A percentile compares a stretch with the other conserved stretches of the same genome.
Evolutionary conservation across 2,888 invertebrate genomes (phyloP).

Genomic region (Masnerella sp.): DNA sequence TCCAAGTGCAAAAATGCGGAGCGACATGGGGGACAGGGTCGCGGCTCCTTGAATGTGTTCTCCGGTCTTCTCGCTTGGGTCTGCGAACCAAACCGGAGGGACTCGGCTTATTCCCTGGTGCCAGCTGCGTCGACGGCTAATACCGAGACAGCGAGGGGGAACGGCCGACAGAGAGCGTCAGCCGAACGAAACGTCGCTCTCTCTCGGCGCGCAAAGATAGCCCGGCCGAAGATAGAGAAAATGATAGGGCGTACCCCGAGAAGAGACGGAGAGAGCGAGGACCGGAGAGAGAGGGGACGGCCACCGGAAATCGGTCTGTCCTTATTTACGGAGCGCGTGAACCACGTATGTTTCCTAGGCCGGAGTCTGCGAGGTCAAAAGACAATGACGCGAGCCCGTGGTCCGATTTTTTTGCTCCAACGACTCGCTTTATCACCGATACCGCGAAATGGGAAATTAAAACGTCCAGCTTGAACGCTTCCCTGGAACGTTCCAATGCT

Average conservation of each 20-base stretch:
- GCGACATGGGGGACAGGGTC: slow-evolving; percentile 20
- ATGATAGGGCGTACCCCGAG: slow-evolving; percentile 42
- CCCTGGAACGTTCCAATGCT: neutral
- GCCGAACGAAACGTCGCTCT: slow-evolving; percentile 9
- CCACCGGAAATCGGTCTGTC: slow-evolving; percentile 72
- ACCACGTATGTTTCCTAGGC: slow-evolving; percentile 59
- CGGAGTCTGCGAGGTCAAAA: slow-evolving; percentile 55
- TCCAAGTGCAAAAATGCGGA: slow-evolving; percentile 31
- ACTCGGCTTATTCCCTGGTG: slow-evolving; percentile 66
- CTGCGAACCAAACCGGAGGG: slow-evolving; percentile 56
- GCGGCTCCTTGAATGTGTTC: slow-evolving; percentile 49
- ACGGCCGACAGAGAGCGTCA: slow-evolving; percentile 39
- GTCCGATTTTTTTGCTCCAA: slow-evolving; percentile 19
- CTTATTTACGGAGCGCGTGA: slow-evolving; percentile 67
- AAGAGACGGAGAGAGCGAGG: slow-evolving; percentile 12
- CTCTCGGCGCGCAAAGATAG: slow-evolving; percentile 50
- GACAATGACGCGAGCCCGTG: slow-evolving; percentile 43
- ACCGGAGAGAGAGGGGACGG: slow-evolving; percentile 30
- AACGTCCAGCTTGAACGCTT: too few species aligned
- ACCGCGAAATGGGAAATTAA: too few species aligned
- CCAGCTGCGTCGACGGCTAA: slow-evolving; percentile 65
- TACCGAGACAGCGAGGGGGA: slow-evolving; percentile 48
- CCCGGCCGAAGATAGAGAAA: slow-evolving; percentile 45
- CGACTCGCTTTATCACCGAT: slow-evolving; percentile 5
- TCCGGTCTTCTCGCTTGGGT: slow-evolving; percentile 47